These are phyloP conservation scores for Atethmia centrago DNA, from an alignment of 2,888 invertebrate genomes.

Conservation along the genomic window DNA sequence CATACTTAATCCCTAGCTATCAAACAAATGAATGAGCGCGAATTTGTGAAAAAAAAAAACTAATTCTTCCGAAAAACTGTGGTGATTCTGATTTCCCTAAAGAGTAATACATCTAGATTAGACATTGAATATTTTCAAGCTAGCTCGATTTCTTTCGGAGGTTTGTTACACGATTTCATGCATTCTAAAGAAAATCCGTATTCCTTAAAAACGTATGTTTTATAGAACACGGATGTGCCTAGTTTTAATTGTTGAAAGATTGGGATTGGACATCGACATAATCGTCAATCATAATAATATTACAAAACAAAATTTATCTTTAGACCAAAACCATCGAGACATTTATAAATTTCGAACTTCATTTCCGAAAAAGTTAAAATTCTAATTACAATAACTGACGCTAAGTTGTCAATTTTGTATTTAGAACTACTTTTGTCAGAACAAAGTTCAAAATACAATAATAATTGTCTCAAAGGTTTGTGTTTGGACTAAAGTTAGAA, in stretches of 20 bases:
- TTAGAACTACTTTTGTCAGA: too few relatives aligned
- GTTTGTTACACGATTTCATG: constrained; percentile 9
- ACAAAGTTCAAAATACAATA: not conserved
- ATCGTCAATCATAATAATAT: too few relatives aligned
- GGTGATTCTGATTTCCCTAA: constrained; percentile 58
- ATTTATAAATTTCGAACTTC: not conserved
- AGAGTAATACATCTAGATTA: constrained; percentile 51
- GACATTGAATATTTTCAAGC: constrained; percentile 30
- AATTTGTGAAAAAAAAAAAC: constrained; percentile 36
- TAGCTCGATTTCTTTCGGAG: constrained; percentile 24
- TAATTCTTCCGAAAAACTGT: constrained; percentile 30
- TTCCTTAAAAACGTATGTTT: too few relatives aligned
- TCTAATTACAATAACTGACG: not conserved
- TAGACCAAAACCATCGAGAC: too few relatives aligned
- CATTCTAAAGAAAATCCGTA: too few relatives aligned
- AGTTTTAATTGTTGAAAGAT: not conserved
- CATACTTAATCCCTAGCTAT: constrained; percentile 21
- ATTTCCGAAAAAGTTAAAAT: not conserved
- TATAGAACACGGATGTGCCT: constrained; percentile 8
- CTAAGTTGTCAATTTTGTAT: not conserved
- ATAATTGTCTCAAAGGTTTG: not conserved
- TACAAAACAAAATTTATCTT: not conserved
- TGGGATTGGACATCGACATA: not conserved
- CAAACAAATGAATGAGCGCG: constrained; percentile 35
- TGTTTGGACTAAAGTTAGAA: not conserved